Evolutionary conservation across 2,797 vertebrate genomes (phyloP).

Genomic region (Hafferia zeledoni): DNA sequence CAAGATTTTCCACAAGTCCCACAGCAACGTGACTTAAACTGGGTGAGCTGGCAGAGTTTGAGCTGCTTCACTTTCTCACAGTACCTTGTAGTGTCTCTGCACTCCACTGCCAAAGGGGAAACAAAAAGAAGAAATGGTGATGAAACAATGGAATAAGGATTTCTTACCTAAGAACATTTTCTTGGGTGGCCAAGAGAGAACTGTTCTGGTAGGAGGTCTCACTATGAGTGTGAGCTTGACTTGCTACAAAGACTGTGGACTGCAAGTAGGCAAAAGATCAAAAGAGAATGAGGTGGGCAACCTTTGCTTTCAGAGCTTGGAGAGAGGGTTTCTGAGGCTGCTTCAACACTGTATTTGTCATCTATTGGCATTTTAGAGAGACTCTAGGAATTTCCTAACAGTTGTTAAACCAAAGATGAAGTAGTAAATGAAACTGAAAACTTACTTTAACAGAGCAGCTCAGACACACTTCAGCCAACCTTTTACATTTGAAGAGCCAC

Average conservation of each 20-base stretch:
- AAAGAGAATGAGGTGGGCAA: not conserved
- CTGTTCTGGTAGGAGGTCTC: not conserved
- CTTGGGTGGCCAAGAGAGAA: not conserved
- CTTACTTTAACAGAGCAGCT: not conserved
- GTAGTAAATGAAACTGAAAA: not conserved
- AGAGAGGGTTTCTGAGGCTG: not conserved
- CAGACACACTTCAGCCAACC: not conserved
- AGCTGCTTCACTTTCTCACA: conserved; percentile 95
- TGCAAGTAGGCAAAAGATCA: not conserved
- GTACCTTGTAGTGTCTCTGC: conserved; percentile 93
- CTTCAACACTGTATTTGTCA: not conserved
- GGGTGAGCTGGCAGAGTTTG: conserved; percentile 91
- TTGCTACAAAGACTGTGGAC: not conserved
- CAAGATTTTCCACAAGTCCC: conserved; percentile 89
- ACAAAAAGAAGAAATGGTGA: conserved; percentile 20
- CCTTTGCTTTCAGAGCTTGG: not conserved
- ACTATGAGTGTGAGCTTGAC: not conserved
- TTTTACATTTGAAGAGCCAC: not conserved
- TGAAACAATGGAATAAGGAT: not conserved
- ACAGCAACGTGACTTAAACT: conserved; percentile 94
- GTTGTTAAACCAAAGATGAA: not conserved
- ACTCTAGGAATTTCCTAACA: not conserved
- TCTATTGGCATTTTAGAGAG: not conserved
- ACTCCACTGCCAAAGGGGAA: conserved; percentile 80
- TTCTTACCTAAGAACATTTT: not conserved